These are phyloP conservation scores for Stegostoma tigrinum DNA, from an alignment of 2,113 vertebrate genomes.

Conservation along the genomic window DNA sequence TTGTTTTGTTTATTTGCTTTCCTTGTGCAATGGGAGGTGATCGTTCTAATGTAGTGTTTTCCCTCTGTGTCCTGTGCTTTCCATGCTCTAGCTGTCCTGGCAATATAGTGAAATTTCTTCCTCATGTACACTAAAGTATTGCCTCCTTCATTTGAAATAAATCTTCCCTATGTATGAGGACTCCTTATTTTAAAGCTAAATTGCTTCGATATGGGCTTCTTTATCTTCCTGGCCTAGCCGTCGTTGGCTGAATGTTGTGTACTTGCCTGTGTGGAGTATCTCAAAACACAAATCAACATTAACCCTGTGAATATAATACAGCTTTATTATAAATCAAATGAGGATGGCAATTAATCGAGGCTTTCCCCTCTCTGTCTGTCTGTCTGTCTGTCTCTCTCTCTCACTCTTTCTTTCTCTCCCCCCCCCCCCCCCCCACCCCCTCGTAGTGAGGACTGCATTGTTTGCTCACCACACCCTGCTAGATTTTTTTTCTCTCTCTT, in stretches of 20 bases:
- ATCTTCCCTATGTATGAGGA: background rate
- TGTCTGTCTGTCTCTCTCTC: background rate
- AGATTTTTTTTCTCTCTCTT: background rate
- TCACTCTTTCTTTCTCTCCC: background rate
- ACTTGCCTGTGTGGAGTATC: background rate
- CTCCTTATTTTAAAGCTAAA: background rate
- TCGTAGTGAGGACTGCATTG: slow-evolving; percentile 10
- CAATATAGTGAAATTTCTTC: too few species aligned
- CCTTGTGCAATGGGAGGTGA: background rate
- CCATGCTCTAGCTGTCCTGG: too few species aligned
- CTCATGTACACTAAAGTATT: too few species aligned
- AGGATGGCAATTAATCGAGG: background rate
- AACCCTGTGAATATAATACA: background rate
- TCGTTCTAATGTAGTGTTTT: background rate
- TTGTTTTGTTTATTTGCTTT: background rate
- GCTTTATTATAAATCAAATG: background rate
- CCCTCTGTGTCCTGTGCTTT: background rate
- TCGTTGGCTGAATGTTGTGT: background rate
- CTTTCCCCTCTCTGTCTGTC: background rate
- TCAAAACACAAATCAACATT: background rate
- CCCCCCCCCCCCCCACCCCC: too few species aligned
- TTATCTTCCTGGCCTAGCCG: background rate
- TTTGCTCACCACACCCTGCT: slow-evolving; percentile 30
- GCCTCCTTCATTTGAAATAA: background rate
- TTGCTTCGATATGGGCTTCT: background rate